Percentiles rank a stretch among this genome's conserved stretches.
Evolutionary conservation across 2,888 invertebrate genomes (phyloP).

Genomic region (Cistogaster globosa): DNA sequence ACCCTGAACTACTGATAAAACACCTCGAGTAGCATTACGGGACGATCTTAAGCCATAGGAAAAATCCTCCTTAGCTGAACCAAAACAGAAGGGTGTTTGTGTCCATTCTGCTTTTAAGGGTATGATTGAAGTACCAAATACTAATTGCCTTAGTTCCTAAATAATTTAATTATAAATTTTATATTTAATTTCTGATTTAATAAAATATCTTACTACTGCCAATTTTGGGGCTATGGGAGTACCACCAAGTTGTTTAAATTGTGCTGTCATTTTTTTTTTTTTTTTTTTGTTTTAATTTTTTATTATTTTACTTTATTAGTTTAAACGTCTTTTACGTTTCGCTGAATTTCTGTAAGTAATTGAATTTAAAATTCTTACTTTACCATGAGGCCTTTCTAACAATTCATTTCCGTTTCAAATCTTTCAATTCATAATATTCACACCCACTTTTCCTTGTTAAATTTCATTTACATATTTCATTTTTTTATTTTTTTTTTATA

Average conservation of each 20-base stretch:
- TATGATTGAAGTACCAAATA: conserved; percentile 87
- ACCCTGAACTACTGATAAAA: conserved; percentile 87
- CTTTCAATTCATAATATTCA: conserved; percentile 57
- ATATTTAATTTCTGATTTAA: background rate
- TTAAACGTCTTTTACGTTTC: conserved; percentile 51
- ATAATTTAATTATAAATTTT: background rate
- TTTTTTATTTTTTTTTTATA: conserved; percentile 23
- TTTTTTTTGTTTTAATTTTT: too few species aligned
- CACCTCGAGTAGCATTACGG: conserved; percentile 86
- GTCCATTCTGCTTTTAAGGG: conserved; percentile 90
- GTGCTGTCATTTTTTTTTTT: conserved; percentile 77
- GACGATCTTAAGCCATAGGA: conserved; percentile 87
- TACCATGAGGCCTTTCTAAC: conserved; percentile 64
- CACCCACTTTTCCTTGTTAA: conserved; percentile 57
- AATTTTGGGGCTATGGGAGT: conserved; percentile 86
- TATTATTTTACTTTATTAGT: conserved; percentile 14
- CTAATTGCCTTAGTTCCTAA: conserved; percentile 86
- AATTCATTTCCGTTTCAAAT: conserved; percentile 63
- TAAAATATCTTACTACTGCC: conserved; percentile 85
- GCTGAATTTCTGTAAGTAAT: conserved; percentile 32
- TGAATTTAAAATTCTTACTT: conserved; percentile 31
- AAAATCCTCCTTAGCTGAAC: conserved; percentile 83
- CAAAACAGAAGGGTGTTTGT: conserved; percentile 87
- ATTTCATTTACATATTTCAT: conserved; percentile 40
- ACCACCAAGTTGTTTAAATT: conserved; percentile 84